Conservation (phyloP, 2,113 vertebrate genomes). For the Xenopus tropicalis region UCB_Xtro_10.0 CM004451.2:47254001-47254500, state of each 20-base stretch:
- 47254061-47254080: too few relatives aligned
- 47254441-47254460: conserved; percentile 96
- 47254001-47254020: too few relatives aligned
- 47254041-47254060: too few relatives aligned
- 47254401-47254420: not conserved
- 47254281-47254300: not conserved
- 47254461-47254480: conserved; percentile 98
- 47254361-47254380: not conserved
- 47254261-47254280: not conserved
- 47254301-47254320: not conserved
- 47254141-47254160: not conserved
- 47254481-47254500: conserved; percentile 98
- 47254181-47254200: conserved; percentile 10
- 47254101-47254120: too few relatives aligned
- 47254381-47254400: not conserved
- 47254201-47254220: conserved; percentile 30
- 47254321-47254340: conserved; percentile 5
- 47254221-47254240: conserved; percentile 29
- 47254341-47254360: not conserved
- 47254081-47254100: too few relatives aligned
- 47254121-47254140: not conserved
- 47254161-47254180: conserved; percentile 2
- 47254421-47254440: conserved; percentile 75
- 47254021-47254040: too few relatives aligned
- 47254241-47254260: not conserved